Evolutionary conservation across 1,140 invertebrate species (phyloP).

Genomic region (Brachionus koreanus): DNA sequence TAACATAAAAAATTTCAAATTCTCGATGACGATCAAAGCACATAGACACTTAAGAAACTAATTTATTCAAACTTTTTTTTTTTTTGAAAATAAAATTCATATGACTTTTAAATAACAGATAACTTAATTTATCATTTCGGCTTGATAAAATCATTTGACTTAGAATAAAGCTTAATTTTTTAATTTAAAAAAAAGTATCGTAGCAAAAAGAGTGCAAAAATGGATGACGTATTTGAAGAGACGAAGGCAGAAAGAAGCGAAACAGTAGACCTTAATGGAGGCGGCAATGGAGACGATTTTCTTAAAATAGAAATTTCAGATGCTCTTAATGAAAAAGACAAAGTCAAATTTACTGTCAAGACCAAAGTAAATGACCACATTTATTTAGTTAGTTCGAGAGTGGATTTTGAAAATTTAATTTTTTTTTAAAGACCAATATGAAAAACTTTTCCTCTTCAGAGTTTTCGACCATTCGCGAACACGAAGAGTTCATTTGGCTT

Average conservation of each 20-base stretch:
- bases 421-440: slow-evolving; percentile 72
- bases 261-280: slow-evolving; percentile 31
- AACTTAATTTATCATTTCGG: slow-evolving; percentile 2
- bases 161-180: not conserved
- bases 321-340: slow-evolving; percentile 96
- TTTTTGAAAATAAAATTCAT: slow-evolving; percentile 23
- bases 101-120: slow-evolving; percentile 17
- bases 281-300: slow-evolving; percentile 60
- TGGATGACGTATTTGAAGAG: not conserved
- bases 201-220: not conserved
- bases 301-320: slow-evolving; percentile 93
- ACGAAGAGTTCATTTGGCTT: slow-evolving; percentile 99
- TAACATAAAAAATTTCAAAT: not conserved
- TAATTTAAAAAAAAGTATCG: not conserved
- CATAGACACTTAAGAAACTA: not conserved
- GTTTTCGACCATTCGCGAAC: slow-evolving; percentile 91
- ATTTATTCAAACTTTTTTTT: not conserved
- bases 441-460: slow-evolving; percentile 84
- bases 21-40: not conserved
- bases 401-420: not conserved
- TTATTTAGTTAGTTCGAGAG: no score
- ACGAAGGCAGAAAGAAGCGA: not conserved
- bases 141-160: slow-evolving; percentile 21
- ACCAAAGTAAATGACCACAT: slow-evolving; percentile 68
- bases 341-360: slow-evolving; percentile 99